These are phyloP conservation scores for Pterostichus niger DNA, from an alignment of 2,888 invertebrate species.

Conservation along the genomic window DNA sequence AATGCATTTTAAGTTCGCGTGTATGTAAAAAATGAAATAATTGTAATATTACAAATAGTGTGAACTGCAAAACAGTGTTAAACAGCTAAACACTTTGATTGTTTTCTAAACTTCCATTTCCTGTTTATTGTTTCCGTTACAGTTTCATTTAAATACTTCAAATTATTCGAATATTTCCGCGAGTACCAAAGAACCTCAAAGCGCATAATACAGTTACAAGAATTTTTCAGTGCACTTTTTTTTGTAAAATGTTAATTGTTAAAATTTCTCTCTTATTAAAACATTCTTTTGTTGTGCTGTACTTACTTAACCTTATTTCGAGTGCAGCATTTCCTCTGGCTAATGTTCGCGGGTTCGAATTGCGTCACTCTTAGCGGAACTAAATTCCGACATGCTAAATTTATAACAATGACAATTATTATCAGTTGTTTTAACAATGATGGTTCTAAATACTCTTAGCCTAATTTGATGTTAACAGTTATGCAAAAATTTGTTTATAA, in stretches of 20 bases:
- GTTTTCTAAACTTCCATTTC: neutral
- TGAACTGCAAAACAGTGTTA: too few relatives aligned
- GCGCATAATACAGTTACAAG: neutral
- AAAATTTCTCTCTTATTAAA: conserved; percentile 40
- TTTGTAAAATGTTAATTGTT: conserved; percentile 28
- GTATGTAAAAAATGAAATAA: too few relatives aligned
- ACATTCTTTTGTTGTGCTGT: conserved; percentile 49
- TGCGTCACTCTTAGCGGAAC: conserved; percentile 49
- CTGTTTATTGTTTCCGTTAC: conserved; percentile 9
- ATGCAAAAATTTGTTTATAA: conserved; percentile 32
- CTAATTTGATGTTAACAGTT: conserved; percentile 35
- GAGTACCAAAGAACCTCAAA: neutral
- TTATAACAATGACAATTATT: conserved; percentile 51
- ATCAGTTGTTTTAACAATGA: conserved; percentile 36
- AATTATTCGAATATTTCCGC: neutral
- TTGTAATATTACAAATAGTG: too few relatives aligned
- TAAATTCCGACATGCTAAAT: conserved; percentile 52
- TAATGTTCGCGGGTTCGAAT: conserved; percentile 2
- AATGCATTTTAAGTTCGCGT: too few relatives aligned
- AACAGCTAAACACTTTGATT: too few relatives aligned
- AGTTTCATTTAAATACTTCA: conserved; percentile 6
- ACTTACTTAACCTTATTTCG: conserved; percentile 48
- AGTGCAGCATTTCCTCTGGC: conserved; percentile 29
- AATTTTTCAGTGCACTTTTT: conserved; percentile 38
- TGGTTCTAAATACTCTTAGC: conserved; percentile 30